Conservation (phyloP, 2,113 vertebrate species). For the Aptenodytes patagonicus region DNA sequence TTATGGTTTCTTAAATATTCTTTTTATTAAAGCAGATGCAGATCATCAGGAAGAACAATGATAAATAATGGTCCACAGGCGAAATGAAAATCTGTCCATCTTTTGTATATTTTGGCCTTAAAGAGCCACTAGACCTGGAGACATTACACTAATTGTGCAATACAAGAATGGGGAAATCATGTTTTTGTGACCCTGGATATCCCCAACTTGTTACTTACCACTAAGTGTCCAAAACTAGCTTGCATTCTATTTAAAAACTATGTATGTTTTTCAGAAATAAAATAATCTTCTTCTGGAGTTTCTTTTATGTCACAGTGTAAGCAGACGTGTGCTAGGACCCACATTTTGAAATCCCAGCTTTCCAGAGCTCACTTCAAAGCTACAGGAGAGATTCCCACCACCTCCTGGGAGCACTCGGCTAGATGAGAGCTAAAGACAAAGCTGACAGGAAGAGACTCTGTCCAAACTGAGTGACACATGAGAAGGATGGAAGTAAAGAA, state of each 20-base stretch:
- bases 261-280: not conserved
- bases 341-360: not conserved
- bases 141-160: not conserved
- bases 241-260: not conserved
- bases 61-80: not conserved
- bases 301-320: not conserved
- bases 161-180: not conserved
- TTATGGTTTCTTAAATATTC: slow-evolving; percentile 18
- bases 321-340: not conserved
- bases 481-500: not conserved
- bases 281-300: not conserved
- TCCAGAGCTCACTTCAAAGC: not conserved
- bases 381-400: not conserved
- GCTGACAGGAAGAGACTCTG: not conserved
- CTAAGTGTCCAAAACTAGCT: not conserved
- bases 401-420: not conserved
- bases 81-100: not conserved
- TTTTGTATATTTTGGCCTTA: not conserved
- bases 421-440: not conserved
- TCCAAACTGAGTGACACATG: not conserved
- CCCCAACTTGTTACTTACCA: not conserved
- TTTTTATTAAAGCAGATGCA: slow-evolving; percentile 30
- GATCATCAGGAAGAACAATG: not conserved
- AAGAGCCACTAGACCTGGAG: not conserved
- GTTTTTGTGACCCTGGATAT: not conserved